Evolutionary conservation across 2,888 invertebrate species (phyloP).

Genomic region (Hirtodrosophila confusa): DNA sequence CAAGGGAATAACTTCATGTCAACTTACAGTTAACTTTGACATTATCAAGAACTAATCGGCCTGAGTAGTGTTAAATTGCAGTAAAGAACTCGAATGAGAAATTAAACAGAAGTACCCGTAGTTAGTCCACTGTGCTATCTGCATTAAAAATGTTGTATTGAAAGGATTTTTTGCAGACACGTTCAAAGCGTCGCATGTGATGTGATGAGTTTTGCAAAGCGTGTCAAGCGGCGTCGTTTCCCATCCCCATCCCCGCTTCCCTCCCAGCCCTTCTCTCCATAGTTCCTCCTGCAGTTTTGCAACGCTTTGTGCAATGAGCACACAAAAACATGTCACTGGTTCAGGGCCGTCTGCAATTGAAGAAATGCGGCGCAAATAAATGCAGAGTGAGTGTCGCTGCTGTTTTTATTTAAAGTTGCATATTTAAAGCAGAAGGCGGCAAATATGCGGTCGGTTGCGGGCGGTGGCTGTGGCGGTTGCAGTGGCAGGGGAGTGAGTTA

Average conservation of each 20-base stretch:
- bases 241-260: slow-evolving; percentile 7
- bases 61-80: too few species aligned
- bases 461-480: too few species aligned
- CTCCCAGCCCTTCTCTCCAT: slow-evolving; percentile 6
- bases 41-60: too few species aligned
- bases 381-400: slow-evolving; percentile 36
- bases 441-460: too few species aligned
- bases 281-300: slow-evolving; percentile 16
- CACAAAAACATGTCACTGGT: slow-evolving; percentile 73
- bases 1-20: too few species aligned
- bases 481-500: neutral
- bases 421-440: slow-evolving; percentile 30
- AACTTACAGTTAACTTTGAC: too few species aligned
- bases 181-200: slow-evolving; percentile 7
- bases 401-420: slow-evolving; percentile 52
- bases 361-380: slow-evolving; percentile 57
- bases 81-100: neutral
- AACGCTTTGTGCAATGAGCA: slow-evolving; percentile 16
- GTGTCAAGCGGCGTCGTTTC: slow-evolving; percentile 42
- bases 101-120: neutral
- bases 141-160: slow-evolving; percentile 21
- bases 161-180: slow-evolving; percentile 20
- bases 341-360: slow-evolving; percentile 65
- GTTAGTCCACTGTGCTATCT: slow-evolving; percentile 11
- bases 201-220: slow-evolving; percentile 31